Conservation (phyloP, 2,888 invertebrate genomes). For the Chloroclysta siterata region DNA sequence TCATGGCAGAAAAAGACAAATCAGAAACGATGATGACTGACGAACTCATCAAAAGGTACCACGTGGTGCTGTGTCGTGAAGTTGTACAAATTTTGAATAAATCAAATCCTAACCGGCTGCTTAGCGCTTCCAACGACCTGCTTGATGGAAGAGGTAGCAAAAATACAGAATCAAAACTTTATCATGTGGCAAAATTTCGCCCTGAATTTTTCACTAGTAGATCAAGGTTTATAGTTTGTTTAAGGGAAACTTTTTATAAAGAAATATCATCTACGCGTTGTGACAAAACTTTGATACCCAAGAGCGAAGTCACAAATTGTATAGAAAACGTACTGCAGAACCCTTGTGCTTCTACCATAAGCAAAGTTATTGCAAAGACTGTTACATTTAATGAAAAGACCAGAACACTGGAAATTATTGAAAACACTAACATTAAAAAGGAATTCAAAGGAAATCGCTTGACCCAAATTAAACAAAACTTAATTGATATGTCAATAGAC, state of each 20-base stretch:
- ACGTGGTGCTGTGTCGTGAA: constrained; percentile 48
- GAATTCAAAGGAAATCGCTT: constrained; percentile 34
- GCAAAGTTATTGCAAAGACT: constrained; percentile 48
- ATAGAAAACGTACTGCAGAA: constrained; percentile 37
- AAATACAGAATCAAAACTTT: constrained; percentile 19
- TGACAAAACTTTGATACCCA: constrained; percentile 36
- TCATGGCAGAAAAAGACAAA: constrained; percentile 45
- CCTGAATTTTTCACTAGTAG: constrained; percentile 47
- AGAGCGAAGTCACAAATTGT: constrained; percentile 36
- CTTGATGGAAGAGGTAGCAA: neutral
- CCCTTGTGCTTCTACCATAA: constrained; percentile 43
- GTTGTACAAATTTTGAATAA: constrained; percentile 42
- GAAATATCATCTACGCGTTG: constrained; percentile 41
- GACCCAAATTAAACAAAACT: constrained; percentile 34
- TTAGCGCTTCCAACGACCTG: neutral
- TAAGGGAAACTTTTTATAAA: constrained; percentile 46
- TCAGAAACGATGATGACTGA: constrained; percentile 47
- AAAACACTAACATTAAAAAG: constrained; percentile 39
- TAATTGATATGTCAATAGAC: constrained; percentile 43
- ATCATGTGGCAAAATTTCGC: constrained; percentile 45
- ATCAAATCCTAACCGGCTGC: neutral
- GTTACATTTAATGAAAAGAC: constrained; percentile 35
- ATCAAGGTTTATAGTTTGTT: constrained; percentile 36
- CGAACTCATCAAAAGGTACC: constrained; percentile 50
- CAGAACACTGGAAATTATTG: constrained; percentile 34